Percentiles rank a stretch among this genome's conserved stretches.
These are phyloP conservation scores for Alsophila aescularia DNA, from an alignment of 2,888 invertebrate genomes.

Conservation along the genomic window DNA sequence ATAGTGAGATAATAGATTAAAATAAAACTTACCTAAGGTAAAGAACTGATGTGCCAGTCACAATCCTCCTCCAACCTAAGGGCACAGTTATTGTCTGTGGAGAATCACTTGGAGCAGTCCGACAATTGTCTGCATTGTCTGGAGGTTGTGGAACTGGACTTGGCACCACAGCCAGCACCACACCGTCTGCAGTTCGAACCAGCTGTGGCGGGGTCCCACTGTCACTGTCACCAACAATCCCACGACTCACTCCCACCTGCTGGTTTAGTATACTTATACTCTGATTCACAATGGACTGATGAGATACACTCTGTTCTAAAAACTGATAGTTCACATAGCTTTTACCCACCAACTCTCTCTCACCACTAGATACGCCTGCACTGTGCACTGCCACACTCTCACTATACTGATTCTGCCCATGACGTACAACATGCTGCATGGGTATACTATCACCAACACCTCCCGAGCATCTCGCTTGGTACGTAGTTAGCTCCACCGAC, in stretches of 20 bases:
- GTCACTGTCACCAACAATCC: conserved; percentile 68
- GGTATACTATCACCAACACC: conserved; percentile 62
- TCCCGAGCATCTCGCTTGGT: conserved; percentile 65
- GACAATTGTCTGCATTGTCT: conserved; percentile 63
- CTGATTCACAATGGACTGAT: conserved; percentile 81
- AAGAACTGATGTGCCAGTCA: conserved; percentile 72
- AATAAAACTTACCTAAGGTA: conserved; percentile 67
- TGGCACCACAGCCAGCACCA: conserved; percentile 76
- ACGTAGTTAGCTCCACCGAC: conserved; percentile 59
- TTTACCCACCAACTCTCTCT: conserved; percentile 69
- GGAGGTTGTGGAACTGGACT: conserved; percentile 55
- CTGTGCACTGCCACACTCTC: conserved; percentile 68
- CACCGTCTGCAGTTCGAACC: conserved; percentile 77
- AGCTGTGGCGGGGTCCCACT: conserved; percentile 65
- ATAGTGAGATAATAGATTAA: background rate
- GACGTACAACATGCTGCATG: conserved; percentile 62
- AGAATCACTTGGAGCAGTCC: conserved; percentile 69
- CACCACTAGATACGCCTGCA: conserved; percentile 69
- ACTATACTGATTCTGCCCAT: conserved; percentile 66
- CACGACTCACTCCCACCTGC: conserved; percentile 75
- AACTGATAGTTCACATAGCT: conserved; percentile 81
- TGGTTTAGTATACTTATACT: conserved; percentile 81
- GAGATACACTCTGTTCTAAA: conserved; percentile 81
- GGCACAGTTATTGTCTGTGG: conserved; percentile 76
- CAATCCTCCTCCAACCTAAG: conserved; percentile 79